phyloP scores from a whole-genome alignment of 2,113 vertebrate species.

The Nothoprocta pentlandii region DNA sequence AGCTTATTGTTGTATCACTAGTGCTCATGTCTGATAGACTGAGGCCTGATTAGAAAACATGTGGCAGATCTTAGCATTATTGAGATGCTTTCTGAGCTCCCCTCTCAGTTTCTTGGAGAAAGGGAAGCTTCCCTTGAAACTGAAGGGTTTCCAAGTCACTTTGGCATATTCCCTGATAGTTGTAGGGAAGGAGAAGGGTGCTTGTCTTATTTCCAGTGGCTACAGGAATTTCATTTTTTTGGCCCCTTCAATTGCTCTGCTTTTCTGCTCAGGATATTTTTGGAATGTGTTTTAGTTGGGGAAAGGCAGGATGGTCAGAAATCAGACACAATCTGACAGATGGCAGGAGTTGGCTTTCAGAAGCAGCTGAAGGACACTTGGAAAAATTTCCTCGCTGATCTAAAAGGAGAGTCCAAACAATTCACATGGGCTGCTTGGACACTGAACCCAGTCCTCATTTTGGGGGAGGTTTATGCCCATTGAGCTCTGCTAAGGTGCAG shows the following conservation, averaged over 20 bases:
- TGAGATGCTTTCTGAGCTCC: neutral
- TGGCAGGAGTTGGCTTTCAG: neutral
- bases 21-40: neutral
- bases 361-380: neutral
- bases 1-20: neutral
- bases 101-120: neutral
- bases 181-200: neutral
- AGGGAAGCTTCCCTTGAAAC: neutral
- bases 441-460: neutral
- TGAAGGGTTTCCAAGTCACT: neutral
- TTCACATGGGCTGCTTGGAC: neutral
- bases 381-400: neutral
- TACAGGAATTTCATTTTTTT: neutral
- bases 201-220: neutral
- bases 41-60: neutral
- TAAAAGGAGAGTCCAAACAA: neutral
- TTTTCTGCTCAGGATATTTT: neutral
- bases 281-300: neutral
- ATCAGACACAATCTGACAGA: neutral
- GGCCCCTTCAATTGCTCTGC: neutral
- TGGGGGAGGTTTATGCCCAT: neutral
- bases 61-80: neutral
- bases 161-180: neutral
- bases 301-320: neutral
- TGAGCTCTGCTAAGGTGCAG: neutral